Evolutionary conservation across 2,888 invertebrate genomes (phyloP).

Genomic region (Boloria euphrosyne): DNA sequence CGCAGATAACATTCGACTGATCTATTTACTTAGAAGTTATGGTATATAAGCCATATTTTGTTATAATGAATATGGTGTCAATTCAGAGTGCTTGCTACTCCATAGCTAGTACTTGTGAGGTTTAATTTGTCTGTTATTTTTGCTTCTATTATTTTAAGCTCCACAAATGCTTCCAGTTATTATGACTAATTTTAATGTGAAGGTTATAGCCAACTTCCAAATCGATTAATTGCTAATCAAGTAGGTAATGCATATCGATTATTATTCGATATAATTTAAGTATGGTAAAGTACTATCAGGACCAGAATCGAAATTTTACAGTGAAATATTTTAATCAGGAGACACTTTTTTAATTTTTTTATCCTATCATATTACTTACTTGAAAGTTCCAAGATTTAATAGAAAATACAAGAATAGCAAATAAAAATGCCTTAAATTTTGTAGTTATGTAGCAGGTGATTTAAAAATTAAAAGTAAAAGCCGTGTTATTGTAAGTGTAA

Average conservation of each 20-base stretch:
- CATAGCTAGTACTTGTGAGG: conserved; percentile 7
- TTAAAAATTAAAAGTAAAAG: too few species aligned
- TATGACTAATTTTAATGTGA: conserved; percentile 33
- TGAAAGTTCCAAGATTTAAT: too few species aligned
- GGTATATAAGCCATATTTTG: conserved; percentile 30
- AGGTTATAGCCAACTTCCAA: conserved; percentile 11
- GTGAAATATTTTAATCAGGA: too few species aligned
- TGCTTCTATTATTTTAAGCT: not conserved
- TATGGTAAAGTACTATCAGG: too few species aligned
- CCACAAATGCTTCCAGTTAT: conserved; percentile 6
- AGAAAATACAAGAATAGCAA: too few species aligned
- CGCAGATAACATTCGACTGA: conserved; percentile 45
- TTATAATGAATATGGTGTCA: conserved; percentile 29
- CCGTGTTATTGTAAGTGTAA: too few species aligned
- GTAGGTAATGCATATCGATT: not conserved
- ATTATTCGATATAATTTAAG: not conserved
- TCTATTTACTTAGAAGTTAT: conserved; percentile 45
- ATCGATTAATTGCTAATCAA: conserved; percentile 11
- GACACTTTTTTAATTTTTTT: too few species aligned
- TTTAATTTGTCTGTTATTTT: conserved; percentile 2
- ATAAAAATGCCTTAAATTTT: too few species aligned
- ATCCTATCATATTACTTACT: too few species aligned
- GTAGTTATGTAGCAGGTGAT: too few species aligned
- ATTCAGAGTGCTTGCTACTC: conserved; percentile 35
- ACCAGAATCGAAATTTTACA: too few species aligned